Conservation (phyloP, 2,797 vertebrate species). For the Trachops cirrhosus region DNA sequence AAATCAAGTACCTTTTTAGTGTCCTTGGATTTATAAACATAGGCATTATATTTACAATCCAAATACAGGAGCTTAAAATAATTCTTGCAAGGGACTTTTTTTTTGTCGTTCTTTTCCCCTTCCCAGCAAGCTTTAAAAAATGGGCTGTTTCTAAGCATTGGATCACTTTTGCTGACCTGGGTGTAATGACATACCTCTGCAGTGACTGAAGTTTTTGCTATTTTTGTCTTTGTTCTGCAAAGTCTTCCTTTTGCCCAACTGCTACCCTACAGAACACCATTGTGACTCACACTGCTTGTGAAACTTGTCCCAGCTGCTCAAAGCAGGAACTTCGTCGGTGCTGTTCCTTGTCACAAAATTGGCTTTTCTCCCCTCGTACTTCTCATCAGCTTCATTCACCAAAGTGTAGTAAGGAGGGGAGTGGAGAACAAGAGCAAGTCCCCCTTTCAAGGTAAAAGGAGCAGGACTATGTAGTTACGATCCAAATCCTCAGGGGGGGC, state of each 20-base stretch:
- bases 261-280: not conserved
- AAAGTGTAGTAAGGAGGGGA: constrained; percentile 9
- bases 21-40: constrained; percentile 70
- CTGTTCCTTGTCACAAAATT: not conserved
- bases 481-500: not conserved
- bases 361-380: not conserved
- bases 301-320: not conserved
- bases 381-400: constrained; percentile 38
- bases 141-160: constrained; percentile 61
- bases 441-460: constrained; percentile 4
- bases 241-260: constrained; percentile 68
- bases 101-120: not conserved
- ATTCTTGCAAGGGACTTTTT: not conserved
- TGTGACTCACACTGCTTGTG: not conserved
- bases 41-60: constrained; percentile 57
- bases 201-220: constrained; percentile 63
- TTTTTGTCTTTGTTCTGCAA: constrained; percentile 68
- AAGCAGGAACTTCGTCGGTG: not conserved
- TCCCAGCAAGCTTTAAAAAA: constrained; percentile 53
- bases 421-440: constrained; percentile 36
- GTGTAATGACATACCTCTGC: constrained; percentile 58
- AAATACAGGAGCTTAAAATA: not conserved
- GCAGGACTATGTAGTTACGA: not conserved
- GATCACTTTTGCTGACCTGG: constrained; percentile 60
- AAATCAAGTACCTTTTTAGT: constrained; percentile 73